Evolutionary conservation across 2,888 invertebrate species (phyloP).

Genomic region (Plutella xylostella): DNA sequence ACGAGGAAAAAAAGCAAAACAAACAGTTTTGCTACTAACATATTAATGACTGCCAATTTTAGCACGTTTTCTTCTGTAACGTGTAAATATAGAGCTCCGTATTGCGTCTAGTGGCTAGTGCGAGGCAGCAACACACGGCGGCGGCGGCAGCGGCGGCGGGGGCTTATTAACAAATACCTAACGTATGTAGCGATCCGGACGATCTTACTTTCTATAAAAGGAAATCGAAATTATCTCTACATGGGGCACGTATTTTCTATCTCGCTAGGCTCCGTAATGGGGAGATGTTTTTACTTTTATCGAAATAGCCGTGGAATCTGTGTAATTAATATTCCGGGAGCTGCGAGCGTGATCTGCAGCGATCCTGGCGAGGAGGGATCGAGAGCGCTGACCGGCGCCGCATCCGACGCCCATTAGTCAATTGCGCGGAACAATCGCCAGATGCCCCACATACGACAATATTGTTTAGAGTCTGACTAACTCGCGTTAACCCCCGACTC

Average conservation of each 20-base stretch:
- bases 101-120: no score
- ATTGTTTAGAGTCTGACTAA: slow-evolving; percentile 38
- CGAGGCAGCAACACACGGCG: no score
- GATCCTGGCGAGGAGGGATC: no score
- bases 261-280: slow-evolving; percentile 58
- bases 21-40: no score
- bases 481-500: slow-evolving; percentile 29
- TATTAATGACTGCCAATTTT: no score
- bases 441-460: slow-evolving; percentile 44
- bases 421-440: no score
- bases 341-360: slow-evolving; percentile 2
- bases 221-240: slow-evolving; percentile 65
- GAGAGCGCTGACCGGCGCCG: no score
- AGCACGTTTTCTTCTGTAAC: no score
- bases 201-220: slow-evolving; percentile 67
- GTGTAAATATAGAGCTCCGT: no score
- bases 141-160: background rate
- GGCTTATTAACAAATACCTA: slow-evolving; percentile 34
- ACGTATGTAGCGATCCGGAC: slow-evolving; percentile 38
- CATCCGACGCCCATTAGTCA: no score
- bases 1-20: no score
- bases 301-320: slow-evolving; percentile 28
- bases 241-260: slow-evolving; percentile 62
- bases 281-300: slow-evolving; percentile 50
- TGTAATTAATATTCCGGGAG: slow-evolving; percentile 34